Evolutionary conservation across 2,113 vertebrate species (phyloP).

Genomic region (Athene cunicularia): DNA sequence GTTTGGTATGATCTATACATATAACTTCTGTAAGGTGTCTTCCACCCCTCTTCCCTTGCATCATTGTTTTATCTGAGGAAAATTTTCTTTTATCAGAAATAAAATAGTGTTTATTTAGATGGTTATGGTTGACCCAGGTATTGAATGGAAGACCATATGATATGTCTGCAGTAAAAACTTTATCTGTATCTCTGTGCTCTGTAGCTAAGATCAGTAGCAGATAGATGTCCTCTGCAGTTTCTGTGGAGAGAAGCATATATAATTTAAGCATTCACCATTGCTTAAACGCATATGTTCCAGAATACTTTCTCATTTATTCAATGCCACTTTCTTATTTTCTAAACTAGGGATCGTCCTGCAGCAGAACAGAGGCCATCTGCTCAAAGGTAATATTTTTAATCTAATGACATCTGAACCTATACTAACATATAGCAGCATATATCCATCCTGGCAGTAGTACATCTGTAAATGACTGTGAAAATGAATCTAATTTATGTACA

Average conservation of each 20-base stretch:
- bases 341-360: neutral
- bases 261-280: neutral
- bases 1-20: neutral
- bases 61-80: neutral
- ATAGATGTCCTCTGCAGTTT: neutral
- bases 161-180: neutral
- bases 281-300: neutral
- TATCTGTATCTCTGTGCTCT: neutral
- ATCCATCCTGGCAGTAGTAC: neutral
- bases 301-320: neutral
- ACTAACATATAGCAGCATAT: neutral
- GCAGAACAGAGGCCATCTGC: neutral
- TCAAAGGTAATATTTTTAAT: neutral
- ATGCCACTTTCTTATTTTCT: neutral
- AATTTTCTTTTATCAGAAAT: neutral
- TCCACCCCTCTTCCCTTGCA: rapidly evolving
- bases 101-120: neutral
- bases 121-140: neutral
- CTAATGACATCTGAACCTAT: neutral
- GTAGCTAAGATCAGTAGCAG: neutral
- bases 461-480: neutral
- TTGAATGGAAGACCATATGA: neutral
- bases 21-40: neutral
- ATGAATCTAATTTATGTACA: neutral
- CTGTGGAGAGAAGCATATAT: neutral